Conservation (phyloP, 2,888 invertebrate genomes). For the Thera britannica region DNA sequence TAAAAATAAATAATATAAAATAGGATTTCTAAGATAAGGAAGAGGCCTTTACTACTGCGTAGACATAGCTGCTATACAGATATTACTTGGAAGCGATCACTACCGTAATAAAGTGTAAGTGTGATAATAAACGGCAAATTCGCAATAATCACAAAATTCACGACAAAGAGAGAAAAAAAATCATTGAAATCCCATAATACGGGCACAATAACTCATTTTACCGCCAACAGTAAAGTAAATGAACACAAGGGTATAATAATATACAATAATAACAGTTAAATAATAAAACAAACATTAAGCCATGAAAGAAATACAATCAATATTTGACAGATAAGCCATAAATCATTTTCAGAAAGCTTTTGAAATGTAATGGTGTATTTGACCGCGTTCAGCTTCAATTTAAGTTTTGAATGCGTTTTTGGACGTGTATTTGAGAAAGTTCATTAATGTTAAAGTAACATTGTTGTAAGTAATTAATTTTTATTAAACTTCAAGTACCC, state of each 20-base stretch:
- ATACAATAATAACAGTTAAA: conserved; percentile 29
- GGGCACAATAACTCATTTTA: conserved; percentile 14
- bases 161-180: background rate
- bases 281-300: conserved; percentile 37
- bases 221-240: conserved; percentile 12
- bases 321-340: conserved; percentile 38
- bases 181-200: background rate
- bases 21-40: no score
- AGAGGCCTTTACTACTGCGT: no score
- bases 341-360: conserved; percentile 37
- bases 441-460: conserved; percentile 17
- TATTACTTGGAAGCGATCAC: no score
- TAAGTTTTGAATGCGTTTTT: conserved; percentile 16
- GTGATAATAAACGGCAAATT: no score
- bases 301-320: conserved; percentile 35
- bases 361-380: conserved; percentile 23
- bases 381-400: conserved; percentile 24
- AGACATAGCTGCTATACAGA: no score
- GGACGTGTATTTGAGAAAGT: conserved; percentile 14
- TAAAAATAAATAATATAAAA: no score
- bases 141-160: no score
- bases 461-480: conserved; percentile 19
- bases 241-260: conserved; percentile 16
- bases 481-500: conserved; percentile 10
- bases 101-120: no score